Percentiles rank a stretch among this genome's conserved stretches.
phyloP scores from a whole-genome alignment of 2,113 vertebrate genomes.

The Crotalus horridus region DNA sequence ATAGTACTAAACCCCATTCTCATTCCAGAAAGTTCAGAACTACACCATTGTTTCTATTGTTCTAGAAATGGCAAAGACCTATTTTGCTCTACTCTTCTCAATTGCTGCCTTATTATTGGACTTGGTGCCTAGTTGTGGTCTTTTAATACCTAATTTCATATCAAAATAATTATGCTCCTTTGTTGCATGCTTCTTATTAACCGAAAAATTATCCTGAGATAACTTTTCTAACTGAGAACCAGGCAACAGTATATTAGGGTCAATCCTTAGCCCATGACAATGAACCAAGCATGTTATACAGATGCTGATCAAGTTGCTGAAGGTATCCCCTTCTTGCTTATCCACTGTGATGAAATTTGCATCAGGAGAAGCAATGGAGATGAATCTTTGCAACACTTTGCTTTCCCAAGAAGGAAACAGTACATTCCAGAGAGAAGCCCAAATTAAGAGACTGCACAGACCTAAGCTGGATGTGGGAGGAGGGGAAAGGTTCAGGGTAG shows the following conservation, averaged over 20 bases:
- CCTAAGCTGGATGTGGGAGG: neutral
- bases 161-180: neutral
- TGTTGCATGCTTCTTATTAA: neutral
- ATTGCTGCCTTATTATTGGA: neutral
- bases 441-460: neutral
- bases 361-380: neutral
- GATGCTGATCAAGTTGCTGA: neutral
- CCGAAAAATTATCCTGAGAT: neutral
- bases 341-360: neutral
- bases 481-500: neutral
- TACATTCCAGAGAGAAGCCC: neutral
- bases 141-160: neutral
- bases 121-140: neutral
- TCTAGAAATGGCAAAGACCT: neutral
- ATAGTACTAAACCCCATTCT: neutral
- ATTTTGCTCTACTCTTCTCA: neutral
- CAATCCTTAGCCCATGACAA: neutral
- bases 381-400: neutral
- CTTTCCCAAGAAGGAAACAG: neutral
- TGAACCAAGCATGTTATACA: neutral
- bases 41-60: neutral
- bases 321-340: neutral
- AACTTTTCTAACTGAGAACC: neutral
- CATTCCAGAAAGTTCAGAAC: neutral
- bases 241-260: neutral